A percentile compares a stretch with the other conserved stretches of the same genome.
These are phyloP conservation scores for Drosophila paracracens DNA, from an alignment of 2,888 invertebrate species.

Conservation along the genomic window DNA sequence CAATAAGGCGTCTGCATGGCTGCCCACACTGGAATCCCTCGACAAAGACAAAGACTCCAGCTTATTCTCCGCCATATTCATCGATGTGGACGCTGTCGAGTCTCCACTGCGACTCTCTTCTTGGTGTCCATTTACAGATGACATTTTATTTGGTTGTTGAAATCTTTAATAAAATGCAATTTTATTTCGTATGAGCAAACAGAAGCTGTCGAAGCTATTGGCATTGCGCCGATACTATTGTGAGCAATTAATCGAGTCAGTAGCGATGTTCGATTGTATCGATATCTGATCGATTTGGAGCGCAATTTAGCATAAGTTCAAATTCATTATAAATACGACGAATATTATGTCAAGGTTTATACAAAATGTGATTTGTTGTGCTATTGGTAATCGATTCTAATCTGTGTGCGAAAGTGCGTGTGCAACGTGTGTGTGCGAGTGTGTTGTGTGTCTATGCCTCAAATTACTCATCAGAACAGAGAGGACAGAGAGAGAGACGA, in stretches of 20 bases:
- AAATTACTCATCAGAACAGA: too few species aligned
- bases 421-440: too few species aligned
- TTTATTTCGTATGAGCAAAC: not conserved
- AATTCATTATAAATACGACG: too few species aligned
- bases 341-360: too few species aligned
- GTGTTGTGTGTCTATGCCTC: too few species aligned
- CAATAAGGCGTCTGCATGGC: not conserved
- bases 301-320: too few species aligned
- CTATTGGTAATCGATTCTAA: too few species aligned
- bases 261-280: not conserved
- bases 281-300: not conserved
- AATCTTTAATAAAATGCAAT: not conserved
- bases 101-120: not conserved
- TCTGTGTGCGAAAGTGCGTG: too few species aligned
- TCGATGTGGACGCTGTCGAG: not conserved
- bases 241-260: not conserved
- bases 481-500: too few species aligned
- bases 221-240: not conserved
- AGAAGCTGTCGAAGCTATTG: not conserved
- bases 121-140: not conserved
- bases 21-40: not conserved
- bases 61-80: too few species aligned
- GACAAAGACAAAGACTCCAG: too few species aligned
- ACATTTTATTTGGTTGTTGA: not conserved
- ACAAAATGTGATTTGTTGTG: too few species aligned